A percentile compares a stretch with the other conserved stretches of the same genome.
Evolutionary conservation across 2,888 invertebrate genomes (phyloP).

Genomic region (Pimpla rufipes): DNA sequence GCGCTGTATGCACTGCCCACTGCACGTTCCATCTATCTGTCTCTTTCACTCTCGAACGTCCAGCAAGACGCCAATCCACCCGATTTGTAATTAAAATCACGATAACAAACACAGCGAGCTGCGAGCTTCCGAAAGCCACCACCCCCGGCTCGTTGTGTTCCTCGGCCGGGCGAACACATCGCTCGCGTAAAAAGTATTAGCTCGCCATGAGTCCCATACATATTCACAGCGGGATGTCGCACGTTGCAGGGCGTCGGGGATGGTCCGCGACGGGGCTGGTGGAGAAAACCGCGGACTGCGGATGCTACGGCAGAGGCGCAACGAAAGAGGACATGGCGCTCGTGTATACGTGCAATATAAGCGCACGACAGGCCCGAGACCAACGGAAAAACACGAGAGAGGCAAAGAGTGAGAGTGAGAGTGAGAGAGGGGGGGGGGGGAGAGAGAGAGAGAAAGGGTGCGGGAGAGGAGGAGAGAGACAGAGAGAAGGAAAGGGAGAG

Average conservation of each 20-base stretch:
- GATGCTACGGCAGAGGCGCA: slow-evolving; percentile 36
- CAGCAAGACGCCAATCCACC: slow-evolving; percentile 60
- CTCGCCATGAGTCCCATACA: slow-evolving; percentile 50
- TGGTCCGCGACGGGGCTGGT: slow-evolving; percentile 5
- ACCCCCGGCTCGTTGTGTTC: neutral
- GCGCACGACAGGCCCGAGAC: neutral
- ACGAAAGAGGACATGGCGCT: slow-evolving; percentile 31
- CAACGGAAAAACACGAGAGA: neutral
- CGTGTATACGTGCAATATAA: slow-evolving; percentile 29
- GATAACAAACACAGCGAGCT: slow-evolving; percentile 55
- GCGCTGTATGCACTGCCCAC: neutral
- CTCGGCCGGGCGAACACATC: neutral
- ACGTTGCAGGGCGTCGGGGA: slow-evolving; percentile 34
- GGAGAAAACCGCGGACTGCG: slow-evolving; percentile 54
- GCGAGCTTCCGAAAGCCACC: slow-evolving; percentile 20
- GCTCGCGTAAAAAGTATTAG: slow-evolving; percentile 54
- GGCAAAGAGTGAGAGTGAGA: no score
- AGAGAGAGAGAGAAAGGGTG: slow-evolving; percentile 25
- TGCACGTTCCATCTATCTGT: neutral
- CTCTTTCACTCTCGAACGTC: slow-evolving; percentile 7
- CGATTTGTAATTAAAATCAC: slow-evolving; percentile 61
- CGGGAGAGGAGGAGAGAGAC: slow-evolving; percentile 44
- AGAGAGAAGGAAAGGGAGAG: neutral
- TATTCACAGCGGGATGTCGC: slow-evolving; percentile 48
- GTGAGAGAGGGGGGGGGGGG: neutral